Base-by-base conservation (phyloP, 2,888 invertebrate species). In the Sinohyriopsis cumingii region DNA sequence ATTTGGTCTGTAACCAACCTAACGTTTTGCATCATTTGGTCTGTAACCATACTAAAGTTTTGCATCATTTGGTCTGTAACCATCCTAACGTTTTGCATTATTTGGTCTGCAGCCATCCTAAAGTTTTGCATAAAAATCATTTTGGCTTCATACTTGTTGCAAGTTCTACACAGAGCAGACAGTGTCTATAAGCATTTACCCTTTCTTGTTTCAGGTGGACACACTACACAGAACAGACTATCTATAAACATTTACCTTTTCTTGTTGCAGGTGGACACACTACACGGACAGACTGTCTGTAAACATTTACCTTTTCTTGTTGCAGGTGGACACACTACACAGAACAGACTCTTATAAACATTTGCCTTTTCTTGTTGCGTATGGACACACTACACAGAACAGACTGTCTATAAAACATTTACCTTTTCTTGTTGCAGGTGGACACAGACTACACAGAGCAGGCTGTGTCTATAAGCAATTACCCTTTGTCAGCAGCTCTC, bases 401-500 rank as follows among this genome's bases (percentile, higher is more conserved):
- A 33, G 33, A 45, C 45, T 45, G 45, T 12, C 45, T 45, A 12
- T 45, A 45, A 45, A 45, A 12, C 45, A 45, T 3, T 45, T 45
- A 97, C 91, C 99, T 99, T 33, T 28, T 57, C 67, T 24, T 69
- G 20, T 90, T 86, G 61, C 87, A 94, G 93, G 92, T 94, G 9
- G 90, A 92, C 69, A 90, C 91, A 1, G 97, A 98, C 90, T 99
- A 98, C 90, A 93, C 94, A 1, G 98, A 99, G 91, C 95, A 95
- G 77, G 93, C 94, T 0, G 92, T 96, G 86, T 96, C 99, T 5
- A 95, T 99, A 69, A 98, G 98, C 89, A 96, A 95, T 89, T 99
- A 97, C 91, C 99, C 99, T 5, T 91, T 99, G 57, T 99, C 98
- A 56, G 99, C 96, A 28, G 99, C 99, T 18, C 92, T 99, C 70